These are phyloP conservation scores for Austrolebias charrua DNA, from an alignment of 2,797 vertebrate species.

Conservation along the genomic window DNA sequence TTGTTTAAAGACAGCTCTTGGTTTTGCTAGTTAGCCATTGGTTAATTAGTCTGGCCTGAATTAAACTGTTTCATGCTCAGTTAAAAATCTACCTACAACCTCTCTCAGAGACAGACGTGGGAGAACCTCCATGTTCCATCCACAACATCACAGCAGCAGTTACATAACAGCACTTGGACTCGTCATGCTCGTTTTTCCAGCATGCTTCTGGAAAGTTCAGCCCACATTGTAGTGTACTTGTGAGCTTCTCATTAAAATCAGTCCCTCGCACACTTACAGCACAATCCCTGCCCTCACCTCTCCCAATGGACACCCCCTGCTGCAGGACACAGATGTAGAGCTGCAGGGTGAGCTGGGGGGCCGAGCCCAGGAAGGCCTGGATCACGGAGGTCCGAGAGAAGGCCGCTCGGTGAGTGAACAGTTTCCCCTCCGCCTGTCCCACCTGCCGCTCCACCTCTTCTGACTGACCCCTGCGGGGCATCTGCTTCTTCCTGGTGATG, in stretches of 20 bases:
- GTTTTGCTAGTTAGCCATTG: too few species aligned
- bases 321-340: constrained; percentile 93
- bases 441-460: constrained; percentile 95
- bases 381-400: constrained; percentile 95
- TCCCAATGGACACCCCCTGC: constrained; percentile 81
- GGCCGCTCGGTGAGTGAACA: constrained; percentile 91
- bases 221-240: constrained; percentile 39
- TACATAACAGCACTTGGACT: constrained; percentile 63
- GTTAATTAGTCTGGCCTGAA: too few species aligned
- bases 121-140: constrained; percentile 34
- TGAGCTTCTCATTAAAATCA: constrained; percentile 1
- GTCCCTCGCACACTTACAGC: neutral
- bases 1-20: too few species aligned
- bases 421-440: constrained; percentile 94
- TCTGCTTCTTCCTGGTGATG: constrained; percentile 94
- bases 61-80: too few species aligned
- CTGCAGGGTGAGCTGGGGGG: constrained; percentile 96
- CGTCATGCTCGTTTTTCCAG: constrained; percentile 49
- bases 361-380: constrained; percentile 97
- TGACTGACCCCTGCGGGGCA: constrained; percentile 85
- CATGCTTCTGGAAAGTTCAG: constrained; percentile 54
- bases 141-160: constrained; percentile 29
- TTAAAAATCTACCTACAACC: neutral
- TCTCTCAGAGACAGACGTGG: constrained; percentile 29
- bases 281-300: constrained; percentile 79